phyloP scores from a whole-genome alignment of 2,113 vertebrate species.

The Pogonocichla stellata region DNA sequence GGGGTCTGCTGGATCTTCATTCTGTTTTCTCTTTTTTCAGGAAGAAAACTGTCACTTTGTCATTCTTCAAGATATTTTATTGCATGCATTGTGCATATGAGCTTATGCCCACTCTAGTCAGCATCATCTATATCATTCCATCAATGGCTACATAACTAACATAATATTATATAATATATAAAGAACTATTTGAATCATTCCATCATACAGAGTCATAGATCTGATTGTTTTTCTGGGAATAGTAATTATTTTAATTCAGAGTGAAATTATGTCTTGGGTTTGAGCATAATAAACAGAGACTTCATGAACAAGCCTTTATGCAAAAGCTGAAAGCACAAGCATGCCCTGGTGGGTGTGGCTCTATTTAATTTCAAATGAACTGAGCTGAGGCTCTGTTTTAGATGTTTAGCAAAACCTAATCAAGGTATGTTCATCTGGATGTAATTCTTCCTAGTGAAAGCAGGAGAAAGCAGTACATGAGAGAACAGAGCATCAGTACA shows the following conservation, averaged over 20 bases:
- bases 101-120: background rate
- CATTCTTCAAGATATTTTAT: background rate
- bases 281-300: background rate
- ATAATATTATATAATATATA: background rate
- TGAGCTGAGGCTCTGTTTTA: background rate
- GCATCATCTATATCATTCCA: background rate
- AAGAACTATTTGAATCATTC: background rate
- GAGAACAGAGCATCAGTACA: background rate
- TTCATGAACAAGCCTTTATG: background rate
- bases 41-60: background rate
- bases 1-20: background rate
- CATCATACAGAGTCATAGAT: background rate
- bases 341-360: background rate
- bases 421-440: background rate
- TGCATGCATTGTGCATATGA: rapidly evolving
- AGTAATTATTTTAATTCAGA: background rate
- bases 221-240: background rate
- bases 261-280: background rate
- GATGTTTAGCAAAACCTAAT: background rate
- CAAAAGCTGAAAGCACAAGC: background rate
- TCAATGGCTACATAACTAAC: background rate
- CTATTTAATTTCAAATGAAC: background rate
- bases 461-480: background rate
- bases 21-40: background rate
- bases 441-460: background rate